Evolutionary conservation across 2,888 invertebrate species (phyloP).

Genomic region (Cecidostiba fungosa): DNA sequence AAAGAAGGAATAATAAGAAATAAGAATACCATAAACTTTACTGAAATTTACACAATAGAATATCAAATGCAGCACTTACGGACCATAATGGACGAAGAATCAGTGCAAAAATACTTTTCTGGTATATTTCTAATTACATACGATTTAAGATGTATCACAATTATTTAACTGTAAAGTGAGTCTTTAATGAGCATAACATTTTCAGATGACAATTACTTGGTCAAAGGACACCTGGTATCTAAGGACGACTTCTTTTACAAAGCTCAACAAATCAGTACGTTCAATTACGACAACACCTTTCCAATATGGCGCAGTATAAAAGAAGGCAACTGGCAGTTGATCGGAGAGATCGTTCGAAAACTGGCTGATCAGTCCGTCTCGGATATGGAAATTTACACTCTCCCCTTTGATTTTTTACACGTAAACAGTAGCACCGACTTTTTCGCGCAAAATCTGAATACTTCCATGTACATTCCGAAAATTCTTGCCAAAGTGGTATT

Average conservation of each 20-base stretch:
- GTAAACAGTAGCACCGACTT: background rate
- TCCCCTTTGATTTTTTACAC: background rate
- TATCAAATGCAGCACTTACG: background rate
- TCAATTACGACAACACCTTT: slow-evolving; percentile 25
- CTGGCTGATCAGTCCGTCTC: slow-evolving; percentile 2
- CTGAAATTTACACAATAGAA: slow-evolving; percentile 9
- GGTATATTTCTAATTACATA: background rate
- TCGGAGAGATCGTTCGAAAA: slow-evolving; percentile 24
- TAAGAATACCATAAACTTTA: background rate
- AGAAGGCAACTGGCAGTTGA: slow-evolving; percentile 48
- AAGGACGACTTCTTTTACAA: slow-evolving; percentile 41
- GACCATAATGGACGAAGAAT: background rate
- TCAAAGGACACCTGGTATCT: slow-evolving; percentile 37
- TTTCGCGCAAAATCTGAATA: background rate
- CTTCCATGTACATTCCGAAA: slow-evolving; percentile 10
- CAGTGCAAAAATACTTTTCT: slow-evolving; percentile 21
- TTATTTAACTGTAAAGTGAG: background rate
- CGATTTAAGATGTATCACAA: background rate
- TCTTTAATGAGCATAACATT: background rate
- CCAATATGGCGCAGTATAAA: slow-evolving; percentile 46
- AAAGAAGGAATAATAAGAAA: background rate
- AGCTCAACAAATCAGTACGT: slow-evolving; percentile 26
- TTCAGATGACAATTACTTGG: slow-evolving; percentile 39
- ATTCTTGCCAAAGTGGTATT: slow-evolving; percentile 24
- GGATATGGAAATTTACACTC: slow-evolving; percentile 28